phyloP scores from a whole-genome alignment of 2,888 invertebrate genomes.

The Tenthredo mesomela region DNA sequence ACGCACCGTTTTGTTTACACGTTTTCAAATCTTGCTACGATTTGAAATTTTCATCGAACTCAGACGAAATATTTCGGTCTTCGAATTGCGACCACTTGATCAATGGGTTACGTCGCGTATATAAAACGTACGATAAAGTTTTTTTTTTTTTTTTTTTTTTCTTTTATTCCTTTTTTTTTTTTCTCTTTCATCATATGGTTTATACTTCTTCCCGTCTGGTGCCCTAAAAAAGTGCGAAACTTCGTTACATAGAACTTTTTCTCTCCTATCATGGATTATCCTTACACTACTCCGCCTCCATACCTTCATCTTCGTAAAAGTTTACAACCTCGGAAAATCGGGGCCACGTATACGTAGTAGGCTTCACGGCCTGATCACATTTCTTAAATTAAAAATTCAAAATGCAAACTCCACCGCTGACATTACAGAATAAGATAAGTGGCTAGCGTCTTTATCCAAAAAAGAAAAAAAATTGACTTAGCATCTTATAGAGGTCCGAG shows the following conservation, averaged over 20 bases:
- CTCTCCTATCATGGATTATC: constrained; percentile 38
- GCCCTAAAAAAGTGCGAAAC: not conserved
- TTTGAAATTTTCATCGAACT: not conserved
- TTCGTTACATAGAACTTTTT: constrained; percentile 32
- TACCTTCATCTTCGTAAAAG: constrained; percentile 50
- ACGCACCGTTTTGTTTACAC: not conserved
- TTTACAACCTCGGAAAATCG: constrained; percentile 44
- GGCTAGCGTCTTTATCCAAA: constrained; percentile 7
- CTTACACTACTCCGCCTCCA: constrained; percentile 3
- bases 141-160: not conserved
- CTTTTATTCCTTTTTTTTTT: not conserved
- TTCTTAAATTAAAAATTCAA: constrained; percentile 48
- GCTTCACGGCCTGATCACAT: constrained; percentile 40
- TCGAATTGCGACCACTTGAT: not conserved
- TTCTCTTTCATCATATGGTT: not conserved
- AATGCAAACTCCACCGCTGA: constrained; percentile 21
- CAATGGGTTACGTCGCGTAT: not conserved
- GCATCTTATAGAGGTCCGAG: not conserved
- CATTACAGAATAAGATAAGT: constrained; percentile 24
- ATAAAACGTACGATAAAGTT: not conserved
- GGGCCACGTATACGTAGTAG: not conserved
- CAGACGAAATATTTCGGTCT: not conserved
- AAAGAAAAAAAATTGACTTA: not conserved
- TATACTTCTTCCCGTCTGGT: not conserved
- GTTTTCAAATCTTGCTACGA: not conserved